Evolutionary conservation across 2,113 vertebrate genomes (phyloP), one percentile per base, ranked within the genome.

Genomic region (Semnornis frantzii): DNA sequence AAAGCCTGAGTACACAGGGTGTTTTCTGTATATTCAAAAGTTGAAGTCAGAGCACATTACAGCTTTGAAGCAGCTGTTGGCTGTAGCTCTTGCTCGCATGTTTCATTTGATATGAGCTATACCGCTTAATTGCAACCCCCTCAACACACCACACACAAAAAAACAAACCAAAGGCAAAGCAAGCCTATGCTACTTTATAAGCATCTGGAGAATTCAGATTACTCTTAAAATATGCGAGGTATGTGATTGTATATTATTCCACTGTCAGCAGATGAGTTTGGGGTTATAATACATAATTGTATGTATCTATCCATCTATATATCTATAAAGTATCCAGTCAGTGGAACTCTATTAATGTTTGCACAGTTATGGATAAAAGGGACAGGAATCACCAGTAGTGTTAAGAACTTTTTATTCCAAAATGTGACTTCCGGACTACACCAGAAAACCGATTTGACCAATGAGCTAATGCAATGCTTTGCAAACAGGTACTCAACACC

Each of bases 221-320:
- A 71, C 77, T 84, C 80, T 94, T 78, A 76, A 93, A 95, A 90
- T 85, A 94, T n/a, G 37, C 73, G 54, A 93, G 66, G 94, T 82
- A 92, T 63, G 73, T 87, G 90, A 85, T 59, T 94, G 58, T 52
- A 16, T 75, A 79, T 94, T 91, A 86, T 90, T 95, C 62, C 42
- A 72, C 69, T 88, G 50, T 65, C 83, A 69, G 55, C 59, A 85
- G 62, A 90, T 69, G 13, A 95, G 63, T 84, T 83, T 85, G 37
- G 17, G 25, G 19, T 89, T 58, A 65, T 69, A 57, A 33, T 16
- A 34, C 21, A 91, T 4, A 71, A 54, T 59, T 54, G 12, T 9
- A 5, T 54, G 12, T 9, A 5, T 57, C 11, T 24, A 20, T 60
- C 9, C 37, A 1, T 34, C 2, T 33, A 9, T 65, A 21, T 42